phyloP scores from a whole-genome alignment of 2,113 vertebrate species.

The zebrafish (Danio rerio) region DNA sequence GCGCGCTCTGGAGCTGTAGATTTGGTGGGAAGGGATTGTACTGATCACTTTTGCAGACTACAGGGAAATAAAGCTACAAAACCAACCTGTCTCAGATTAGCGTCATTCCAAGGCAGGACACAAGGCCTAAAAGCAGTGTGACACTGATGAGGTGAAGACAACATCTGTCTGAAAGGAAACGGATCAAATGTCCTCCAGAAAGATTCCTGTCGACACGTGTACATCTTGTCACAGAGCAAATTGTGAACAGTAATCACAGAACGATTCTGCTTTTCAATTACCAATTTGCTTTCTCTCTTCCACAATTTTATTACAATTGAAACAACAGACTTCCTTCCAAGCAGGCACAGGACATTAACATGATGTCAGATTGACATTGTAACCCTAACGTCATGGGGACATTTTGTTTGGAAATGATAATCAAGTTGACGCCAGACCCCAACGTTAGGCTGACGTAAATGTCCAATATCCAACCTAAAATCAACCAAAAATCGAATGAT shows the following conservation, averaged over 20 bases:
- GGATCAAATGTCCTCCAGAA: not conserved
- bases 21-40: constrained; percentile 59
- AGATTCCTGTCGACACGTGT: constrained; percentile 22
- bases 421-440: no score
- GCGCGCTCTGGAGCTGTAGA: constrained; percentile 54
- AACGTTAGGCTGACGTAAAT: no score
- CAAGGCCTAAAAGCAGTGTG: not conserved
- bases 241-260: not conserved
- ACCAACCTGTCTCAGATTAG: constrained; percentile 51
- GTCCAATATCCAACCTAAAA: no score
- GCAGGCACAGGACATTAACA: no score
- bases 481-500: no score
- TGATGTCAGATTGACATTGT: no score
- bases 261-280: not conserved
- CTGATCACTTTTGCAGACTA: constrained; percentile 64
- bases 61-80: constrained; percentile 55
- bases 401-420: no score
- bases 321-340: no score
- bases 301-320: not conserved
- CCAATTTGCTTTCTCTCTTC: not conserved
- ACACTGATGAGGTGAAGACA: constrained; percentile 41
- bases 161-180: not conserved
- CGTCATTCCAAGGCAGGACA: constrained; percentile 1
- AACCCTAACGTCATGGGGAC: no score
- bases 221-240: not conserved